These are phyloP conservation scores for Eublepharis macularius DNA, from an alignment of 2,113 vertebrate genomes.

Conservation along the genomic window DNA sequence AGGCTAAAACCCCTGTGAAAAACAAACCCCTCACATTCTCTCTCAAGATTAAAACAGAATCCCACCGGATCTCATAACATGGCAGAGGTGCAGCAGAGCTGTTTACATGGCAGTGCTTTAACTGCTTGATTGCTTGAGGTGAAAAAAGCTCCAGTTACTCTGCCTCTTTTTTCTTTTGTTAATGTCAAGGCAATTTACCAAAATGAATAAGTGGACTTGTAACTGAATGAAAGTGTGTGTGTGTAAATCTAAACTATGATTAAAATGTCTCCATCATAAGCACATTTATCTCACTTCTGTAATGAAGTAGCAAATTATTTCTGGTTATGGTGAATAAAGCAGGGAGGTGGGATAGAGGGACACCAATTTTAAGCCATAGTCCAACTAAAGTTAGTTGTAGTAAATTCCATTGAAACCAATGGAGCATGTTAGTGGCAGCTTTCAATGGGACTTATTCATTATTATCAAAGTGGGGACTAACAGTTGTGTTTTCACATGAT, in stretches of 20 bases:
- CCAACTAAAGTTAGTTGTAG: neutral
- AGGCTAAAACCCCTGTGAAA: constrained; percentile 91
- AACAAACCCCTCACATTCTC: constrained; percentile 87
- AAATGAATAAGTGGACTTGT: constrained; percentile 29
- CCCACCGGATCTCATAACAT: constrained; percentile 73
- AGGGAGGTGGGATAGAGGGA: neutral
- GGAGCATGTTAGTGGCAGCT: neutral
- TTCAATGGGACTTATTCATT: neutral
- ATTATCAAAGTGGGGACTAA: neutral
- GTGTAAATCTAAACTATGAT: constrained; percentile 51
- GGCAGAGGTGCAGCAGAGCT: constrained; percentile 59
- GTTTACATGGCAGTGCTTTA: constrained; percentile 66
- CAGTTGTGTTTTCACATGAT: neutral
- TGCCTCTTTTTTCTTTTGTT: constrained; percentile 37
- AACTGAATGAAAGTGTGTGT: constrained; percentile 34
- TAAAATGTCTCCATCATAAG: constrained; percentile 50
- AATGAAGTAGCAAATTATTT: constrained; percentile 46
- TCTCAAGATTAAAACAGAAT: constrained; percentile 83
- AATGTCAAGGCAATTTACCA: constrained; percentile 37
- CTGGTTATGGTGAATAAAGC: neutral
- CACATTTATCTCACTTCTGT: constrained; percentile 53
- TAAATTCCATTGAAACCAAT: neutral
- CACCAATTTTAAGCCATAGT: neutral
- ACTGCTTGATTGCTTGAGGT: constrained; percentile 65
- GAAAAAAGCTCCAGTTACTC: constrained; percentile 52